Evolutionary conservation across 2,888 invertebrate species (phyloP), one percentile per base, ranked within the genome.

Genomic region (Anoplius nigerrimus): DNA sequence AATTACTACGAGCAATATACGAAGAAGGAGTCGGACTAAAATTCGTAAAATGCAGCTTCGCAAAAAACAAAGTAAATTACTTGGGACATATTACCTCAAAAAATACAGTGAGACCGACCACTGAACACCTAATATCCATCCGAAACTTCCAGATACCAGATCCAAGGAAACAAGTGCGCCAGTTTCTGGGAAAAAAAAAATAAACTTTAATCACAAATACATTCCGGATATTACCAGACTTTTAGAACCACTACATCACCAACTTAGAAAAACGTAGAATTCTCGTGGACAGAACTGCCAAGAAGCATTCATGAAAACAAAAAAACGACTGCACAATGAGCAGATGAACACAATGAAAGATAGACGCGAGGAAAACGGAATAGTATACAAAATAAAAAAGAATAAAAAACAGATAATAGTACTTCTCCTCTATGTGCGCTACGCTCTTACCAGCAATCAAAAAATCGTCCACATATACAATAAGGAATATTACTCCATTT

Each of bases 11-110:
- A 52, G 78, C 72, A 55, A 71, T 82, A 54, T 16, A 24, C 15
- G 48, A 69, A 67, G 72, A 79, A 68, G 75, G 73, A 52, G 76
- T 79, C 24, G 61, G 69, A 60, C 21, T 76, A 46, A 78, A 77
- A 62, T 62, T 70, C 48, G 51, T 60, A 15, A 76, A 78, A 73
- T 78, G 72, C 54, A 68, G 22, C 11, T 76, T 76, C 53, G 70
- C 75, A 0, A 18, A 16, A 24, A 48, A 74, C 46, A 18, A 27
- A n/a, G 69, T 69, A 51, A 66, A 72, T 58, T 75, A 77, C 53
- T 21, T 73, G 1, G 68, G 69, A 0, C 69, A 72, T 21, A 56
- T 56, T 16, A 67, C 69, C n/a, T 11, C 18, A 65, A 27, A 77
- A 51, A 74, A 78, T 48, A 20, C 66, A 8, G 56, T 74, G 2